Evolutionary conservation across 53 echinoderm and acorn worm genomes (phyloP), one percentile per base, ranked within the genome.

Genomic region (Stichopus horrens): DNA sequence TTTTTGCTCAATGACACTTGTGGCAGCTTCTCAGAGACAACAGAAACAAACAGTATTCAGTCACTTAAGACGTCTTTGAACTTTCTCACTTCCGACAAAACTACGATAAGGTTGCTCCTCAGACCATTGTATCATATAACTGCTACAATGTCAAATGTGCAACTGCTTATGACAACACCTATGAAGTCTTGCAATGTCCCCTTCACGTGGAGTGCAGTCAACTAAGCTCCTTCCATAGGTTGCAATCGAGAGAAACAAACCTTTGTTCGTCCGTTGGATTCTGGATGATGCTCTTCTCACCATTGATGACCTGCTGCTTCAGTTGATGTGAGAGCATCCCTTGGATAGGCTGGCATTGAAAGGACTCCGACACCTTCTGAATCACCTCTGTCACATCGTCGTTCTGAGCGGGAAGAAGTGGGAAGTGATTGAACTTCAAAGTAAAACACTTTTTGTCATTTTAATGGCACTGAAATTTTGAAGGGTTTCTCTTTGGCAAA

Each of bases 271-370:
- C 97, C 51, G 95, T 94, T 54, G 97, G 97, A 78, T 96, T 96
- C 53, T 92, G 95, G 71, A 97, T 97, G 86, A 97, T 97, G 58
- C 96, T 96, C 80, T 97, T 97, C 88, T 98, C 98, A 57, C 98
- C 98, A 22, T 98, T 94, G 74, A 98, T 98, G 84, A 93, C 83
- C 80, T 98, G 96, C 60, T 88, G 88, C 56, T 91, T 98, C 73
- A 98, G 88, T 52, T 98, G 98, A 90, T 98, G 98, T 5, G 98
- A 98, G 9, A 98, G 53, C 98, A 98, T 98, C 6, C 98, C 98
- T 67, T 93, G 91, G 66, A 98, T 93, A 4, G 98, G 95, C 53
- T 98, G 94, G 75, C 95, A 94, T 6, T 93, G 74, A 71, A 85
- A 98, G 9, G 89, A 76, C 77, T 98, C 93, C 0, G 94, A 85